These are phyloP conservation scores for Dascillus cervinus DNA, from an alignment of 2,888 invertebrate genomes.

Conservation along the genomic window DNA sequence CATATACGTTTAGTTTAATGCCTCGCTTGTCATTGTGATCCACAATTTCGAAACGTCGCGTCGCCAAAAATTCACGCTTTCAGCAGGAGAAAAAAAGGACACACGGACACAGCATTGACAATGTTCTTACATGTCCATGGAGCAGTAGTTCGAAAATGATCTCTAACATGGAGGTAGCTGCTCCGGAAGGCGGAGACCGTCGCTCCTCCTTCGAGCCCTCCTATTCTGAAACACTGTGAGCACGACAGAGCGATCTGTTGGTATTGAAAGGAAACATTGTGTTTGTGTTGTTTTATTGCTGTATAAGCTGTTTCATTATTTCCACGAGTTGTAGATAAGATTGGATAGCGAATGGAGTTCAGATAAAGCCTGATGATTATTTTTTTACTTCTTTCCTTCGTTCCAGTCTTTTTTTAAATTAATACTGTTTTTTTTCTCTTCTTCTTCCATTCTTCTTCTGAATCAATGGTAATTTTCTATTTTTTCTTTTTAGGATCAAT, in stretches of 20 bases:
- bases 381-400: conserved; percentile 1
- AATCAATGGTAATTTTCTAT: too few species aligned
- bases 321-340: conserved; percentile 35
- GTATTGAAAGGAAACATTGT: conserved; percentile 25
- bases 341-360: conserved; percentile 30
- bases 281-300: conserved; percentile 34
- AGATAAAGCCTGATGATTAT: conserved; percentile 22
- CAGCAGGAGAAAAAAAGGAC: conserved; percentile 27
- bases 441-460: too few species aligned
- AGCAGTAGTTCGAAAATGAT: conserved; percentile 30
- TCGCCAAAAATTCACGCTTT: conserved; percentile 22
- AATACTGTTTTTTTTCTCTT: too few species aligned
- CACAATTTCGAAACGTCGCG: too few species aligned
- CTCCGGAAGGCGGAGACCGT: conserved; percentile 30
- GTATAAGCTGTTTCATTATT: conserved; percentile 38
- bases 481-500: too few species aligned
- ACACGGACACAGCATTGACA: conserved; percentile 29
- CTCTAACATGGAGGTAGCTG: conserved; percentile 41
- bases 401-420: too few species aligned
- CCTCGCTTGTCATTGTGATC: conserved; percentile 38
- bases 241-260: conserved; percentile 38
- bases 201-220: conserved; percentile 34
- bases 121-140: conserved; percentile 36
- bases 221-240: conserved; percentile 24
- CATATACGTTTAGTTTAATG: conserved; percentile 42